A percentile compares a stretch with the other conserved stretches of the same genome.
These are phyloP conservation scores for Amphiprion ocellaris DNA, from an alignment of 2,113 vertebrate genomes.

Conservation along the genomic window DNA sequence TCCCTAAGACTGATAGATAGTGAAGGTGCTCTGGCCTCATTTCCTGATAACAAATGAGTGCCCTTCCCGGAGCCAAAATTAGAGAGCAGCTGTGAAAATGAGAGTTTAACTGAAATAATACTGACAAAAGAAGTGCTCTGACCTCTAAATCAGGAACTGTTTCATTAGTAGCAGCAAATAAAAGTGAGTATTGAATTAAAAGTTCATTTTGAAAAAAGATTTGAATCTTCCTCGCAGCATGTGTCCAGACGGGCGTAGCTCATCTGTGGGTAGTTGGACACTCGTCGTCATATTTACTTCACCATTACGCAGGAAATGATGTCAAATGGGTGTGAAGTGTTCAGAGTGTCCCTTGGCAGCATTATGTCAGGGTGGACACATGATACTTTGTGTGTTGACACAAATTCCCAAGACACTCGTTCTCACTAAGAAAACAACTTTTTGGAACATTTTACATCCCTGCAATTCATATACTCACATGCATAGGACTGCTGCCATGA, in stretches of 20 bases:
- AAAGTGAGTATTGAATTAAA: background rate
- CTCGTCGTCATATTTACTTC: conserved; percentile 46
- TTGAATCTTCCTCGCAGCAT: background rate
- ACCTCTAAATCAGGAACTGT: background rate
- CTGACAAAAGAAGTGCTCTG: conserved; percentile 1
- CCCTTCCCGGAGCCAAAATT: conserved; percentile 24
- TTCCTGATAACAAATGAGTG: conserved; percentile 54
- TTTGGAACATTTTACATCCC: background rate
- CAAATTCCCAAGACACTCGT: conserved; percentile 7
- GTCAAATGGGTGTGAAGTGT: conserved; percentile 60
- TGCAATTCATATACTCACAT: background rate
- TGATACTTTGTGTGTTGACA: conserved; percentile 4
- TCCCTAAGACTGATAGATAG: conserved; percentile 48
- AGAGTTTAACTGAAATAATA: conserved; percentile 27
- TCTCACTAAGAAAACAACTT: background rate
- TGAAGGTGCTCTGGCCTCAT: conserved; percentile 37
- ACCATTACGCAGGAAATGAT: conserved; percentile 56
- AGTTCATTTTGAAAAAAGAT: background rate
- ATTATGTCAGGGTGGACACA: conserved; percentile 16
- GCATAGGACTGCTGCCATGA: background rate
- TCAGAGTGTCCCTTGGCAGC: conserved; percentile 46
- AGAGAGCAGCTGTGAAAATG: conserved; percentile 37
- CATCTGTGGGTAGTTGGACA: conserved; percentile 23
- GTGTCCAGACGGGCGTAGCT: conserved; percentile 34
- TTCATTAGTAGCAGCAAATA: background rate